Evolutionary conservation across 1,140 invertebrate species (phyloP), one percentile per base, ranked within the genome.

Genomic region (Drosophila setifemur): DNA sequence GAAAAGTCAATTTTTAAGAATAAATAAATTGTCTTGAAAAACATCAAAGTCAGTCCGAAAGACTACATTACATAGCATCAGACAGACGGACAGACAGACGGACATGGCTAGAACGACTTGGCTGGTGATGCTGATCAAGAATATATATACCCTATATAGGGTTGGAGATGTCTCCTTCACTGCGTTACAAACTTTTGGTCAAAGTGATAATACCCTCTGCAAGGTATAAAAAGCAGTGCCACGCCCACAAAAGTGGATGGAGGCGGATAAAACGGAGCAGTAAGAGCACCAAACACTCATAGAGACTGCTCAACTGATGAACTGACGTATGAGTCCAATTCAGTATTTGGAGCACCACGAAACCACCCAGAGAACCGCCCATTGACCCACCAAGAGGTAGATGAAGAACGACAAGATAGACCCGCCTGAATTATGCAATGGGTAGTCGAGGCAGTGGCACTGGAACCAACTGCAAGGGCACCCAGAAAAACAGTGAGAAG

Each of bases 401-500:
- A 19, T 44, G 61, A 21, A 21, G 14, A 26, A 18, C 53, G 44
- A 49, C 39, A 44, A 71, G 39, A 48, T 44, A 53, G 39, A 70
- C 54, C 61, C 68, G 35, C 25, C 47, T 52, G 67, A 71, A 71
- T 71, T 71, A 71, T 71, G 68, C 68, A 71, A 71, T 53, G 67
- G 31, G 64, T 37, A 70, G 52, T 2, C 21, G 21, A 47, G 63
- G 29, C 12, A 44, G 42, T 18, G 21, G 45, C 18, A 39, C 11
- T 37, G 18, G 29, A 23, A 23, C 53, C 19, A 12, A 60, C 33
- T 33, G 43, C 19, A 50, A 37, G 23, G 14, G 28, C 4, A 39
- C 11, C 37, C 54, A 14, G 43, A 29, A 55, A 68, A 66, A 47
- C 28, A 40, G 23, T 37, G 28, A 50, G 14, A 39, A 39, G 23